Base-by-base conservation (phyloP, 2,888 invertebrate genomes). In the Tinea semifulvella region DNA sequence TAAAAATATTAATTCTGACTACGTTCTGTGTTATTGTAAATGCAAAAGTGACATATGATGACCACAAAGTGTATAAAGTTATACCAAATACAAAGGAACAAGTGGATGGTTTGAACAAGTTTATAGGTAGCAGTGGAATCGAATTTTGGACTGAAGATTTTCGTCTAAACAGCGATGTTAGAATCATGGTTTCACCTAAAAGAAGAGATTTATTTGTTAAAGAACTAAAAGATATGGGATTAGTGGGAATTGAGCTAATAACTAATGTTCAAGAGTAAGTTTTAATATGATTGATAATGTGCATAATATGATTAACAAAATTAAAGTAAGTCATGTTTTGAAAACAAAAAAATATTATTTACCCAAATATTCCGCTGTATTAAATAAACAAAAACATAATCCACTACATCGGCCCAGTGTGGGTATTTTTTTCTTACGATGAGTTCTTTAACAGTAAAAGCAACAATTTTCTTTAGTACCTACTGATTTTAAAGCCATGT, bases 61-160 rank as follows among this genome's bases (percentile, higher is more conserved):
- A 85, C 14, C 86, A 85, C 51, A 83, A 82, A 51, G 79, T 88
- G 3, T 87, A 82, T 50, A 75, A 84, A 55, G 63, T 86, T 1
- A 60, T 63, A 2, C 85, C 88, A 1, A 64, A 66, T 47, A 74
- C 67, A 13, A 55, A 63, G 2, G 60, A 68, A 8, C 82, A 87
- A 45, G 56, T 87, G 38, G 56, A 64, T n/a, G 55, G 68, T 13
- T 55, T 88, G 5, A 60, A 69, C 50, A 52, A 67, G 8, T 51
- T 86, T 26, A 70, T 80, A 71, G 67, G 44, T 51, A 58, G 50
- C 62, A 61, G 54, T 46, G 50, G 70, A 52, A 52, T 59, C 50
- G 66, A 69, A 64, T 71, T 71, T 56, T 70, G 76, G 81, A 63
- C 60, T 46, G 68, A 63, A 36, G 61, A 60, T 17, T 56, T 60